These are phyloP conservation scores for Lymantria dispar DNA, from an alignment of 2,888 invertebrate species.

Conservation along the genomic window DNA sequence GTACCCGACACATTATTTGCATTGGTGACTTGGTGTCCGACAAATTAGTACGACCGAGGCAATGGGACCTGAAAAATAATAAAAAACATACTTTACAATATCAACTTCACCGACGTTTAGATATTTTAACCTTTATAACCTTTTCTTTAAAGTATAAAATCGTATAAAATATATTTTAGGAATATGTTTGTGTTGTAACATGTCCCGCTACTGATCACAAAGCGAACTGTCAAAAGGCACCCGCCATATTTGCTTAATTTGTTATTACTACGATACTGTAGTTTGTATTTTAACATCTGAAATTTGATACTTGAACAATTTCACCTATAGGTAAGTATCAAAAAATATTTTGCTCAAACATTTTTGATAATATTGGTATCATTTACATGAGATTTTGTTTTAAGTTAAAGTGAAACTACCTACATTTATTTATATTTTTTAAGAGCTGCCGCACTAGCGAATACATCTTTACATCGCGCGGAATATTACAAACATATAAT, in stretches of 20 bases:
- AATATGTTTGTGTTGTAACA: slow-evolving; percentile 29
- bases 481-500: too few relatives aligned
- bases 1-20: slow-evolving; percentile 71
- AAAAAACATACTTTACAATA: slow-evolving; percentile 41
- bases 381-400: too few relatives aligned
- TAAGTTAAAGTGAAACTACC: too few relatives aligned
- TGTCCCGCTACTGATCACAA: slow-evolving; percentile 58
- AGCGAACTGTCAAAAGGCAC: slow-evolving; percentile 56
- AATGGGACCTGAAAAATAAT: slow-evolving; percentile 55
- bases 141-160: slow-evolving; percentile 22
- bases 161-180: neutral
- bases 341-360: too few relatives aligned
- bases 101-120: slow-evolving; percentile 13
- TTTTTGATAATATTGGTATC: too few relatives aligned
- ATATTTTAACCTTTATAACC: slow-evolving; percentile 11
- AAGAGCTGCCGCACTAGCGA: too few relatives aligned
- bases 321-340: too few relatives aligned
- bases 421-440: too few relatives aligned
- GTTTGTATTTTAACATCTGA: slow-evolving; percentile 51
- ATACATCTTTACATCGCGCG: too few relatives aligned
- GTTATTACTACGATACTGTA: slow-evolving; percentile 56
- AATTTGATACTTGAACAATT: slow-evolving; percentile 19
- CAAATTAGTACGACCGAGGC: slow-evolving; percentile 67
- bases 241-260: slow-evolving; percentile 66
- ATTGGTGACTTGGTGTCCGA: slow-evolving; percentile 72